Evolutionary conservation across 2,888 invertebrate species (phyloP).

Genomic region (Pollenia labialis): DNA sequence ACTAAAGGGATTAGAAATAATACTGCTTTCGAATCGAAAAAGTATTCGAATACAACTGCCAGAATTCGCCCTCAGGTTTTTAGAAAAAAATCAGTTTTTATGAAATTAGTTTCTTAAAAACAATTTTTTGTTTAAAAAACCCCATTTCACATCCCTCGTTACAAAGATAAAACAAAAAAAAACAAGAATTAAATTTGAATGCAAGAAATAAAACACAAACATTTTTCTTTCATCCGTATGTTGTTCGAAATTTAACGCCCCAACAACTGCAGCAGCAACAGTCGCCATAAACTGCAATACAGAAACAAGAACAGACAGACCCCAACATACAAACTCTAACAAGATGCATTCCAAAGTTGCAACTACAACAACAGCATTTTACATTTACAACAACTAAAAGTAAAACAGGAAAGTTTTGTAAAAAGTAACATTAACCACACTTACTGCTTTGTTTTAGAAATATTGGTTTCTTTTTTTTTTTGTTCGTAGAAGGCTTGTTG

Average conservation of each 20-base stretch:
- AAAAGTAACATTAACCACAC: conserved; percentile 44
- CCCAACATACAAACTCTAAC: conserved; percentile 29
- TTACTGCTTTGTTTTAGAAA: conserved; percentile 35
- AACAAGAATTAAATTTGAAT: conserved; percentile 46
- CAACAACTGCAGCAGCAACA: conserved; percentile 49
- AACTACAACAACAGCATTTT: conserved; percentile 17
- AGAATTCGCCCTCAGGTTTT: too few species aligned
- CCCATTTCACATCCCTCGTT: not conserved
- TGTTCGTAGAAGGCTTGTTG: not conserved
- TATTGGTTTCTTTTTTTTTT: not conserved
- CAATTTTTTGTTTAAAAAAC: not conserved
- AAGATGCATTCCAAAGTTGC: conserved; percentile 59
- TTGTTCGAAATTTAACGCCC: conserved; percentile 60
- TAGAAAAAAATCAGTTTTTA: too few species aligned
- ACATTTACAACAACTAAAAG: conserved; percentile 3
- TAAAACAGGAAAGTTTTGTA: not conserved
- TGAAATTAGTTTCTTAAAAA: too few species aligned
- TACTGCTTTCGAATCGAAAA: too few species aligned
- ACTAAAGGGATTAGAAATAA: too few species aligned
- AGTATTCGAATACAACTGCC: too few species aligned
- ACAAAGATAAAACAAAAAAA: not conserved
- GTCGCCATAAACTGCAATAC: conserved; percentile 23
- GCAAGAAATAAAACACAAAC: not conserved
- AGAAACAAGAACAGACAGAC: conserved; percentile 32
- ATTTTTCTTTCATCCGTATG: conserved; percentile 23